Evolutionary conservation across 2,113 vertebrate genomes (phyloP).

Genomic region (Phainopepla nitens): DNA sequence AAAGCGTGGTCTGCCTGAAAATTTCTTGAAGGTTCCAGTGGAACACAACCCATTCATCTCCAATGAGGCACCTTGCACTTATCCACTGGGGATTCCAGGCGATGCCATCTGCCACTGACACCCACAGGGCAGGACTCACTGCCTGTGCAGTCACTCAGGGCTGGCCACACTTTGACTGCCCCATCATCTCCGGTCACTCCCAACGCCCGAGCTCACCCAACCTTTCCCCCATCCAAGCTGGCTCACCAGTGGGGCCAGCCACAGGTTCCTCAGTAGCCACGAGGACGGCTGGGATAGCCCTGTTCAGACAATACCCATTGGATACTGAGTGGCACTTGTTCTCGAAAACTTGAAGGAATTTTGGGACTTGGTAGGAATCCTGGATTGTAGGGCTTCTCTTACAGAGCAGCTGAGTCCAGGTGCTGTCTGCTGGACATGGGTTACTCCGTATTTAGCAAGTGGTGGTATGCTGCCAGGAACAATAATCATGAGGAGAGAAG

Average conservation of each 20-base stretch:
- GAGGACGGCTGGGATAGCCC: not conserved
- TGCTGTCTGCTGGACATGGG: not conserved
- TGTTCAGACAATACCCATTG: not conserved
- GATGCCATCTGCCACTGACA: not conserved
- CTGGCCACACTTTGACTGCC: not conserved
- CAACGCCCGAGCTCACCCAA: not conserved
- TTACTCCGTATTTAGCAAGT: not conserved
- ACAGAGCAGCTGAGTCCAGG: not conserved
- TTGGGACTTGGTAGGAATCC: not conserved
- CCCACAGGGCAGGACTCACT: not conserved
- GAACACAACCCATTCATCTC: not conserved
- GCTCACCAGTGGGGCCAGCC: not conserved
- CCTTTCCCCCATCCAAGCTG: not conserved
- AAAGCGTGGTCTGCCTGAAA: not conserved
- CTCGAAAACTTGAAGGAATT: not conserved
- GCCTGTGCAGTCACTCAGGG: not conserved
- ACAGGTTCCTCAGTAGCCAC: fast-evolving
- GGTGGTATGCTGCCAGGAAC: not conserved
- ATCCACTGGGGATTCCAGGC: not conserved
- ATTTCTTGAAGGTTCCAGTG: not conserved
- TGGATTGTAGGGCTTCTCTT: not conserved
- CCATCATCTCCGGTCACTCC: not conserved
- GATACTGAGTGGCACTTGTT: not conserved
- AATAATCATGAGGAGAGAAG: not conserved
- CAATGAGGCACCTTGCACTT: not conserved